Evolutionary conservation across 2,797 vertebrate genomes (phyloP).

Genomic region (Chiloscyllium punctatum): DNA sequence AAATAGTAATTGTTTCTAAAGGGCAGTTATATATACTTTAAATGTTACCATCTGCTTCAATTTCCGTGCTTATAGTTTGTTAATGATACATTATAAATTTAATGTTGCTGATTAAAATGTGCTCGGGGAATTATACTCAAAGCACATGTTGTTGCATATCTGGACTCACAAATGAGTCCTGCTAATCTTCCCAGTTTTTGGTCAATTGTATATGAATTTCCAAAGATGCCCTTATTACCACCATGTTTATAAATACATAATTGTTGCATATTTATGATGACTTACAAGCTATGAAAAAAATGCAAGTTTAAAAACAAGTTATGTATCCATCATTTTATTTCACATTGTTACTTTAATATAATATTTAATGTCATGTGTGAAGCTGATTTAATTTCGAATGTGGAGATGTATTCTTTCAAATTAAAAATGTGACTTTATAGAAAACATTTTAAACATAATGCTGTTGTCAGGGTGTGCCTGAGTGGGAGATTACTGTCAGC

Average conservation of each 20-base stretch:
- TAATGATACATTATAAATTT: not conserved
- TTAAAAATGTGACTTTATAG: not conserved
- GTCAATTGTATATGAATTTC: not conserved
- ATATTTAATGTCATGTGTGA: not conserved
- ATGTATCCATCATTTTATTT: constrained; percentile 16
- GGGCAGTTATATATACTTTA: not conserved
- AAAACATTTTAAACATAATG: not conserved
- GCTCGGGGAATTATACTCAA: not conserved
- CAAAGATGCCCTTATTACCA: not conserved
- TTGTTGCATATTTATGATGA: not conserved
- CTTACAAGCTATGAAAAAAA: not conserved
- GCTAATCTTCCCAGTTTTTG: not conserved
- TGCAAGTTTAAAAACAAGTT: not conserved
- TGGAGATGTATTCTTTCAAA: not conserved
- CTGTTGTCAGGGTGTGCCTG: too few species aligned
- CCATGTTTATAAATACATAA: not conserved
- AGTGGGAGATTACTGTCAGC: too few species aligned
- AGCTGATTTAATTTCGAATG: not conserved
- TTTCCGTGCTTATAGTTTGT: not conserved
- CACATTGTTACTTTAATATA: not conserved
- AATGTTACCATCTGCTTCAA: not conserved
- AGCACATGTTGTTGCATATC: not conserved
- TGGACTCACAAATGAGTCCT: not conserved
- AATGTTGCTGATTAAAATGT: not conserved
- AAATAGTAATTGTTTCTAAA: not conserved